Conservation (phyloP, 2,797 vertebrate species). For the Columba guinea region DNA sequence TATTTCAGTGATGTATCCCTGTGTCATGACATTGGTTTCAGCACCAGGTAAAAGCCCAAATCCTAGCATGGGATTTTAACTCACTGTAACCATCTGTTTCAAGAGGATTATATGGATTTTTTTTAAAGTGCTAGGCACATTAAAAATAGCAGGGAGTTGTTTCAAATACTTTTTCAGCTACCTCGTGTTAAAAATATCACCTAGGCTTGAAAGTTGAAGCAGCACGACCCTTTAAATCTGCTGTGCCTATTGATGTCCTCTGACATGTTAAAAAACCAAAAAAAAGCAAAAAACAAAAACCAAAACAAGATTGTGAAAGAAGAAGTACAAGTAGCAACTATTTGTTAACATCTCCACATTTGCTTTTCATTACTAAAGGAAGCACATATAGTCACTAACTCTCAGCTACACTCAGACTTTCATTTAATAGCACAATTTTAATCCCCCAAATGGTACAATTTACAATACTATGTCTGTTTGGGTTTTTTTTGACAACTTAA, state of each 20-base stretch:
- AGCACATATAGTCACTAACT: background rate
- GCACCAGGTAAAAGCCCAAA: constrained; percentile 29
- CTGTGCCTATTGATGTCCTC: background rate
- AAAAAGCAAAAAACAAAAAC: too few relatives aligned
- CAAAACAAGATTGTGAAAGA: background rate
- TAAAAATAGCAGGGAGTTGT: constrained; percentile 55
- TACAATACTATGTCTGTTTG: background rate
- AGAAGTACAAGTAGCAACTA: background rate
- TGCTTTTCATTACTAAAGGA: background rate
- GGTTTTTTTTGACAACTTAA: background rate
- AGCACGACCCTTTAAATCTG: background rate
- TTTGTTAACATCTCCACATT: background rate
- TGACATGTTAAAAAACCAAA: background rate
- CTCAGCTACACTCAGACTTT: background rate
- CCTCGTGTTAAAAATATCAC: background rate
- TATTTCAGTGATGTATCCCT: background rate
- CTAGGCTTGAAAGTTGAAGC: constrained; percentile 1
- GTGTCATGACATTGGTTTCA: background rate
- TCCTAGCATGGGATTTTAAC: constrained; percentile 45
- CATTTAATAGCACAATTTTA: background rate
- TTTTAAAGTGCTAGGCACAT: constrained; percentile 43
- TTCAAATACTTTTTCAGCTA: constrained; percentile 44
- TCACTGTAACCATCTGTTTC: constrained; percentile 60
- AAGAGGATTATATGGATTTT: constrained; percentile 64
- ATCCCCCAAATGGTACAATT: background rate